phyloP scores from a whole-genome alignment of 2,888 invertebrate species.

The Pantelozetes paolii region DNA sequence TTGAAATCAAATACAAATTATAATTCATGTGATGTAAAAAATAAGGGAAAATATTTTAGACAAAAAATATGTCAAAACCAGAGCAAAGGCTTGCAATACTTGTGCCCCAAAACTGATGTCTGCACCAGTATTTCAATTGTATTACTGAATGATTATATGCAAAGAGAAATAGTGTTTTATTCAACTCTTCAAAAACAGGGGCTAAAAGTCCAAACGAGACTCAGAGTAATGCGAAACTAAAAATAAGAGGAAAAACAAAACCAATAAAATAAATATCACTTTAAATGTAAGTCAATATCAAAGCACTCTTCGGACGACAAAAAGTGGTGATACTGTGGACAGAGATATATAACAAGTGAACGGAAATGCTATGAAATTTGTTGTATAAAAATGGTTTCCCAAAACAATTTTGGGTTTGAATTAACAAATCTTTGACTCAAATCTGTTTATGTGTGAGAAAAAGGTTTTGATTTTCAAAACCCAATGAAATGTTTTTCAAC shows the following conservation, averaged over 20 bases:
- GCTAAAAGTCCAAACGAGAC: background rate
- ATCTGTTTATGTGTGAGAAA: too few species aligned
- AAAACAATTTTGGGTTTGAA: too few species aligned
- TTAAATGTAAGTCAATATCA: background rate
- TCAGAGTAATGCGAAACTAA: background rate
- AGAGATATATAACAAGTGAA: slow-evolving; percentile 10
- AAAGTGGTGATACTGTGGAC: background rate
- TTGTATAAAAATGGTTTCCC: too few species aligned
- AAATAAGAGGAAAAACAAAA: background rate
- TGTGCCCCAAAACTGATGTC: background rate
- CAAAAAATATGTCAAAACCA: slow-evolving; percentile 1
- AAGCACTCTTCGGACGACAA: background rate
- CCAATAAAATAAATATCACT: background rate
- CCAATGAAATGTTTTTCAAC: too few species aligned
- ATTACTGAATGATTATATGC: slow-evolving; percentile 18
- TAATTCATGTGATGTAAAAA: background rate
- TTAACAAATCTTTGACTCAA: too few species aligned
- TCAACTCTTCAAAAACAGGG: background rate
- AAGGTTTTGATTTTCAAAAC: too few species aligned
- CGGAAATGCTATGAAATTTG: slow-evolving; percentile 3
- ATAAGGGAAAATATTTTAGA: background rate
- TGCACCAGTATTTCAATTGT: slow-evolving; percentile 18
- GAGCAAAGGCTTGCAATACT: background rate
- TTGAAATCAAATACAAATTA: slow-evolving; percentile 28
- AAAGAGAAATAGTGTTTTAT: background rate